Conservation (phyloP, 2,113 vertebrate genomes). For the Caloenas nicobarica region DNA sequence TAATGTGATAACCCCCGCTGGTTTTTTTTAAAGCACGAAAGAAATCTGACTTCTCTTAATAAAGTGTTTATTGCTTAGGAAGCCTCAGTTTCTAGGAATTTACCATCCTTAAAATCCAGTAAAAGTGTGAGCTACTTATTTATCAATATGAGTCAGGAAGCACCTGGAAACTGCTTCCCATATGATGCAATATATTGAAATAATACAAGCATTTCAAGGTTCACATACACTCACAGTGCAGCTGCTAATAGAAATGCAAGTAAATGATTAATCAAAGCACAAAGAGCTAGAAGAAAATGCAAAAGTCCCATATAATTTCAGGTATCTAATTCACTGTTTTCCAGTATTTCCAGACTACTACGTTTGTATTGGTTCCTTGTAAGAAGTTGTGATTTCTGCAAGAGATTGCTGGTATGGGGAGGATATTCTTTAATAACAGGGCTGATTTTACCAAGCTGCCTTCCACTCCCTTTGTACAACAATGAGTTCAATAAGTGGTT, state of each 20-base stretch:
- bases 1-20: background rate
- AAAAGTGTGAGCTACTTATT: background rate
- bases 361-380: background rate
- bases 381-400: background rate
- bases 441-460: background rate
- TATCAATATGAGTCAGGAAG: background rate
- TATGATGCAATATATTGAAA: slow-evolving; percentile 7
- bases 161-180: background rate
- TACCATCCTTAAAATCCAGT: background rate
- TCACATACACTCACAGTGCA: background rate
- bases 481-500: background rate
- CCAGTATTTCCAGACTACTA: background rate
- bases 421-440: background rate
- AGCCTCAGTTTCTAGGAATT: background rate
- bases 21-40: background rate
- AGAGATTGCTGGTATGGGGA: background rate
- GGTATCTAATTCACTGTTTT: background rate
- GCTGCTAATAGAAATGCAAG: slow-evolving; percentile 12
- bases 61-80: background rate
- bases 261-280: background rate
- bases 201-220: background rate
- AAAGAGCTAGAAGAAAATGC: background rate
- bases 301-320: background rate
- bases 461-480: background rate
- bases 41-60: background rate